Evolutionary conservation across 2,888 invertebrate species (phyloP).

Genomic region (Beris morrisii): DNA sequence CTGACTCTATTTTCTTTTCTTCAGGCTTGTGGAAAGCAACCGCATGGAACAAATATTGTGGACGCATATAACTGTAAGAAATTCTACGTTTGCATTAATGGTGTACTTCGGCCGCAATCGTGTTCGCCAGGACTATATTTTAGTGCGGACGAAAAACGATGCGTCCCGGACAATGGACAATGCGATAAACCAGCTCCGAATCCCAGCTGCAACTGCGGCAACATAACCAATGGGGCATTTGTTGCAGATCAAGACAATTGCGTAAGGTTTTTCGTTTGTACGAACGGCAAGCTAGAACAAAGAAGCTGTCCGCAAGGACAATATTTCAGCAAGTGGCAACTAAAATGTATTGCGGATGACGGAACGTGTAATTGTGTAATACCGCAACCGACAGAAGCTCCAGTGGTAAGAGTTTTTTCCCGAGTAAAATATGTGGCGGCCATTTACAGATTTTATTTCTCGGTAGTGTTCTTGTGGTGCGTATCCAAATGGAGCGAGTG

Average conservation of each 20-base stretch:
- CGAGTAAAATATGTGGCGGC: neutral
- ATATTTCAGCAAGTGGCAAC: conserved; percentile 41
- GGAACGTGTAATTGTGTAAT: conserved; percentile 47
- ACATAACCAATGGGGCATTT: conserved; percentile 44
- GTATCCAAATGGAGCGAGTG: conserved; percentile 11
- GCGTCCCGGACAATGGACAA: conserved; percentile 35
- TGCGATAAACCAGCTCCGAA: conserved; percentile 37
- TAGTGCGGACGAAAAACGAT: conserved; percentile 31
- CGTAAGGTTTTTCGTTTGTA: conserved; percentile 45
- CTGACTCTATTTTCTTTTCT: neutral
- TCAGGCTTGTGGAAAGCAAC: conserved; percentile 3
- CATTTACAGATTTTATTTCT: neutral
- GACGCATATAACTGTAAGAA: conserved; percentile 46
- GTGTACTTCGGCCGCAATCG: conserved; percentile 32
- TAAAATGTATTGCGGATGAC: conserved; percentile 42
- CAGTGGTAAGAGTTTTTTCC: neutral
- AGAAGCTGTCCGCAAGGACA: conserved; percentile 42
- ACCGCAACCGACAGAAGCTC: too few relatives aligned
- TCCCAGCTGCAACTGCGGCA: conserved; percentile 41
- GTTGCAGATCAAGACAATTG: conserved; percentile 45
- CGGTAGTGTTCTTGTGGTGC: conserved; percentile 2
- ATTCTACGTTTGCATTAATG: conserved; percentile 51
- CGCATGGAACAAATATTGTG: conserved; percentile 30
- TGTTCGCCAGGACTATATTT: conserved; percentile 20
- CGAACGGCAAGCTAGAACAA: conserved; percentile 42